Evolutionary conservation across 2,797 vertebrate genomes (phyloP).

Genomic region (Pogonophryne albipinna): DNA sequence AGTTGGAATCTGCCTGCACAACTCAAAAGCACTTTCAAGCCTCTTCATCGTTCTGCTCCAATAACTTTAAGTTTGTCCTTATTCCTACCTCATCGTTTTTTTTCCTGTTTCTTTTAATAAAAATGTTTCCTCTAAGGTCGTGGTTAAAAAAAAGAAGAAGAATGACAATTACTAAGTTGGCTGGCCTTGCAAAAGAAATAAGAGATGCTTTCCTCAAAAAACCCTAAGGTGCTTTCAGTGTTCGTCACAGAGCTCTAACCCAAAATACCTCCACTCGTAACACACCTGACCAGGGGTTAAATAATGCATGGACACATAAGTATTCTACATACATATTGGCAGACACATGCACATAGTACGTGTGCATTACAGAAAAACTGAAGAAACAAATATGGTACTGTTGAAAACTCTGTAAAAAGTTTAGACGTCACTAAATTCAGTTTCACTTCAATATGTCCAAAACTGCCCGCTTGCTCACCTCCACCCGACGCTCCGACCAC

Average conservation of each 20-base stretch:
- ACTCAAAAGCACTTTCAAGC: slow-evolving; percentile 75
- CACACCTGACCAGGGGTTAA: neutral
- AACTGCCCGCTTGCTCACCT: no score
- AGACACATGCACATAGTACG: no score
- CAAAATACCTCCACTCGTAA: neutral
- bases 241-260: neutral
- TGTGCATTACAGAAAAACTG: no score
- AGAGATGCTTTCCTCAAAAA: slow-evolving; percentile 31
- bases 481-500: no score
- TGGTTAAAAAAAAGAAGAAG: slow-evolving; percentile 35
- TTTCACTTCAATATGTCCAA: no score
- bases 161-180: slow-evolving; percentile 45
- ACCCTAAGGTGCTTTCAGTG: slow-evolving; percentile 16
- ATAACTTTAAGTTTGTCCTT: slow-evolving; percentile 55
- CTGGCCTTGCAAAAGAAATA: slow-evolving; percentile 3
- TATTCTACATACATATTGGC: neutral
- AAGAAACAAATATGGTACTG: neutral
- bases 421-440: neutral
- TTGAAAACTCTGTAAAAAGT: neutral
- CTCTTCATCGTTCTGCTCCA: slow-evolving; percentile 67
- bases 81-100: slow-evolving; percentile 10
- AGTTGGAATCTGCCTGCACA: slow-evolving; percentile 46
- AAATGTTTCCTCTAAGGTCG: slow-evolving; percentile 58
- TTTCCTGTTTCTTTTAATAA: slow-evolving; percentile 1
- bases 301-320: slow-evolving; percentile 9